Evolutionary conservation across 2,888 invertebrate genomes (phyloP).

Genomic region (Cetonia aurata): DNA sequence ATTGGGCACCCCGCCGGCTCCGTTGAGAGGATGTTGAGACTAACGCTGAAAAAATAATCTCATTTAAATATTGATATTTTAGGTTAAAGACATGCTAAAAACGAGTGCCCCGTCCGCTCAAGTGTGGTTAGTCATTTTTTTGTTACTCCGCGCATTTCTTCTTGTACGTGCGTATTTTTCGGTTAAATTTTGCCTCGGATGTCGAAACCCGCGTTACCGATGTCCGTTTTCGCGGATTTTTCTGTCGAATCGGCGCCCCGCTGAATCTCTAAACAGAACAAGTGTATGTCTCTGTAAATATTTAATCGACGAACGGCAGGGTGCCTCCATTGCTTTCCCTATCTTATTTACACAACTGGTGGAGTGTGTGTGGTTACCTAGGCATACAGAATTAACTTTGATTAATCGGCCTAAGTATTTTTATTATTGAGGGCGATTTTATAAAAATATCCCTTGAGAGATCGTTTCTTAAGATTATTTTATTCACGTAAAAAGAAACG

Average conservation of each 20-base stretch:
- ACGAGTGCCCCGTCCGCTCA: conserved; percentile 38
- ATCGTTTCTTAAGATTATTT: too few relatives aligned
- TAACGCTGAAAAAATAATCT: conserved; percentile 53
- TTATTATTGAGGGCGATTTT: conserved; percentile 1
- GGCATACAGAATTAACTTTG: conserved; percentile 11
- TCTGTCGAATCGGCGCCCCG: conserved; percentile 7
- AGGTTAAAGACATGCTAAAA: conserved; percentile 49
- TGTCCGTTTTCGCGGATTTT: conserved; percentile 20
- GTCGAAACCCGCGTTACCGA: neutral
- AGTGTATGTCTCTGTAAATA: conserved; percentile 27
- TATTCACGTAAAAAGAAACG: neutral
- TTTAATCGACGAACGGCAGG: conserved; percentile 13
- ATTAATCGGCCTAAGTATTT: conserved; percentile 7
- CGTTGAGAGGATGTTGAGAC: conserved; percentile 52
- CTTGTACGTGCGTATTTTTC: neutral
- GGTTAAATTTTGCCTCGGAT: neutral
- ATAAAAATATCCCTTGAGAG: neutral
- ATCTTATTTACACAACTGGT: conserved; percentile 7
- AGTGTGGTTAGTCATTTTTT: neutral
- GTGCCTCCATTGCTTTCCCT: conserved; percentile 1
- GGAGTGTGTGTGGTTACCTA: neutral
- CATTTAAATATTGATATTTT: conserved; percentile 52
- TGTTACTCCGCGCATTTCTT: neutral
- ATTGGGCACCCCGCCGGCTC: conserved; percentile 47
- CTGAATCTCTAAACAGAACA: conserved; percentile 16